These are phyloP conservation scores for Hemibagrus wyckioides DNA, from an alignment of 2,113 vertebrate genomes.

Conservation along the genomic window DNA sequence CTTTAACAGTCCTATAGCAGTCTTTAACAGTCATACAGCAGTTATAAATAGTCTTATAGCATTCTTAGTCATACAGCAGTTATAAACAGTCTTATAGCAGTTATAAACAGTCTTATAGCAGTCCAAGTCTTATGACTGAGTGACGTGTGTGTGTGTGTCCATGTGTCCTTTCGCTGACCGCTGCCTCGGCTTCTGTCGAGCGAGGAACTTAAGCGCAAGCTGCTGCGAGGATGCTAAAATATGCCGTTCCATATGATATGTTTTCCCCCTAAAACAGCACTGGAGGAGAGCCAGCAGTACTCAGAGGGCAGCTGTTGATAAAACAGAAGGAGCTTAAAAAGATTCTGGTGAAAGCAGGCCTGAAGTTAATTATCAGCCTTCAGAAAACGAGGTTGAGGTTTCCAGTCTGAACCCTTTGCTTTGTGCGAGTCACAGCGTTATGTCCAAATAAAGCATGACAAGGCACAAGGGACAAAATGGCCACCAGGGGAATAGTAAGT, in stretches of 20 bases:
- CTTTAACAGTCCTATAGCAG: too few relatives aligned
- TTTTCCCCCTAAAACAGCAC: background rate
- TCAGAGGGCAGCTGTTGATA: conserved; percentile 20
- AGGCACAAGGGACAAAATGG: background rate
- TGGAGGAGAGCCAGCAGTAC: conserved; percentile 4
- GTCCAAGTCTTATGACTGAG: too few relatives aligned
- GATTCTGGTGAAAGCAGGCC: background rate
- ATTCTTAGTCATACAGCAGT: too few relatives aligned
- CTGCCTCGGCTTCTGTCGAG: background rate
- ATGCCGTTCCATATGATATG: background rate
- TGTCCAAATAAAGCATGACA: background rate
- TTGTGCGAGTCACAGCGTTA: background rate
- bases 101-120: background rate
- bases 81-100: too few relatives aligned
- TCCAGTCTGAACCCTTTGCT: background rate
- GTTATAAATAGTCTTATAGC: too few relatives aligned
- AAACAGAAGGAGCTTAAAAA: conserved; percentile 15
- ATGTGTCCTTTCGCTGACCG: background rate
- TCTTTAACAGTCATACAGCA: too few relatives aligned
- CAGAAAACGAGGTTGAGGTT: background rate
- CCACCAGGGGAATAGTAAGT: background rate
- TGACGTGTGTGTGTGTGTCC: background rate
- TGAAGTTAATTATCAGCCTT: background rate
- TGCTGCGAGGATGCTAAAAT: background rate
- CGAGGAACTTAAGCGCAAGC: background rate